These are phyloP conservation scores for Lytechinus variegatus DNA, from an alignment of 35 echinoderm and acorn worm genomes.

Conservation along the genomic window DNA sequence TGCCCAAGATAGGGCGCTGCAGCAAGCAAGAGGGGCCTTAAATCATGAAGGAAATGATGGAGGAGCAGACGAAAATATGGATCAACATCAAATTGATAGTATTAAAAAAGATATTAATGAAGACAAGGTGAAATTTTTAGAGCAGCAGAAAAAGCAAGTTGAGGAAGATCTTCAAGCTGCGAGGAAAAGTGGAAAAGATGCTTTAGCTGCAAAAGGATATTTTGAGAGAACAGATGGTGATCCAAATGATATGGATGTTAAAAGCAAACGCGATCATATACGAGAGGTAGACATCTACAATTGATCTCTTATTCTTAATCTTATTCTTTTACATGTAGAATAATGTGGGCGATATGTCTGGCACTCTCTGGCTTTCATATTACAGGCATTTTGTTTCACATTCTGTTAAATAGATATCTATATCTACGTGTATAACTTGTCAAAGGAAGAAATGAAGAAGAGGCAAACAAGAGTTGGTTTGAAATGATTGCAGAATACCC, in stretches of 20 bases:
- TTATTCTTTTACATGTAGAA: too few species aligned
- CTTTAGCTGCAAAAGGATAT: slow-evolving; percentile 33
- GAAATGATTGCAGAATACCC: too few species aligned
- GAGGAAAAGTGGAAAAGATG: slow-evolving; percentile 53
- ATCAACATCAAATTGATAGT: slow-evolving; percentile 42
- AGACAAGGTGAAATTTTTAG: slow-evolving; percentile 74
- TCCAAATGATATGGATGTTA: slow-evolving; percentile 65
- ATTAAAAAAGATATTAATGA: slow-evolving; percentile 67
- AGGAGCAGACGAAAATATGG: slow-evolving; percentile 38
- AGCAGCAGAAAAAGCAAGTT: slow-evolving; percentile 71
- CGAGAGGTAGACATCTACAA: slow-evolving; percentile 64
- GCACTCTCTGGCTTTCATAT: too few species aligned
- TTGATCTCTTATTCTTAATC: not conserved
- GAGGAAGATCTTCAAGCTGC: slow-evolving; percentile 50
- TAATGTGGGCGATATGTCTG: too few species aligned
- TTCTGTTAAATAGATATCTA: too few species aligned
- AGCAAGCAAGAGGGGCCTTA: slow-evolving; percentile 77
- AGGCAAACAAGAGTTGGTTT: too few species aligned
- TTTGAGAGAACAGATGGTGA: slow-evolving; percentile 75
- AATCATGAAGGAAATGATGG: slow-evolving; percentile 36
- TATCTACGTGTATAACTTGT: too few species aligned
- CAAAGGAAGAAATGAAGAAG: too few species aligned
- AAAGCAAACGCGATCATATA: slow-evolving; percentile 71
- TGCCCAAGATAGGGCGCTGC: slow-evolving; percentile 83
- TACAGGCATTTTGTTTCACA: too few species aligned